Evolutionary conservation across 2,797 vertebrate genomes (phyloP), one percentile per base, ranked within the genome.

Genomic region (Clarias pachynema): DNA sequence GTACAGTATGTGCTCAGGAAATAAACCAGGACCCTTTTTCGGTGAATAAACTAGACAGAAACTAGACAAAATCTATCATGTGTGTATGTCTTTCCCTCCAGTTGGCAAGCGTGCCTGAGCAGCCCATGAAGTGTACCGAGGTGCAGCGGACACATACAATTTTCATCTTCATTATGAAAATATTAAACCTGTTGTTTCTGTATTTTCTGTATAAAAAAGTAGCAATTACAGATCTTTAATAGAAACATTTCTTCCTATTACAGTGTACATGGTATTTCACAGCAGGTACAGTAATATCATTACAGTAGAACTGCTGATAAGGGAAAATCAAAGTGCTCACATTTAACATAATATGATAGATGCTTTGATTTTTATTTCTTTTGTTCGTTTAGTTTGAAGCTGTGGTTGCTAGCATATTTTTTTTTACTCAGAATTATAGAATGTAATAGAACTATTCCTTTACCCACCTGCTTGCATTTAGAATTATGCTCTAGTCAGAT

Each of bases 141-240:
- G 8, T 44, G 44, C 44, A 44, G 9, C 44, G 44, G 44, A 44
- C 44, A 10, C 44, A 44, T 44, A 1, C 0, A 44, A 49, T 49
- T 49, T 49, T 2, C 10, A 34, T 24, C 34, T 22, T 70, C 31
- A 18, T 1, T 24, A 22, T 59, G 34, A 16, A 63, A 44, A 40
- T 63, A 26, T 63, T 44, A 16, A 18, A 16, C 59, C 57, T 79
- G 59, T 56, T 40, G 59, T 63, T 44, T 59, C 1, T 15, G 24
- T 79, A 40, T 40, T 79, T 34, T 2, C 31, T 44, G 24, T 26
- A 24, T 12, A 37, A 79, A 26, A 14, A 63, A 62, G 14, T 79
- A 7, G 6, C 77, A 79, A 63, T 44, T 79, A 63, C 59, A 63
- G 34, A 44, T 44, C 22, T 18, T 79, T 79, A 63, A 63, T 63